Evolutionary conservation across 1,140 invertebrate genomes (phyloP).

Genomic region (Homarus americanus): DNA sequence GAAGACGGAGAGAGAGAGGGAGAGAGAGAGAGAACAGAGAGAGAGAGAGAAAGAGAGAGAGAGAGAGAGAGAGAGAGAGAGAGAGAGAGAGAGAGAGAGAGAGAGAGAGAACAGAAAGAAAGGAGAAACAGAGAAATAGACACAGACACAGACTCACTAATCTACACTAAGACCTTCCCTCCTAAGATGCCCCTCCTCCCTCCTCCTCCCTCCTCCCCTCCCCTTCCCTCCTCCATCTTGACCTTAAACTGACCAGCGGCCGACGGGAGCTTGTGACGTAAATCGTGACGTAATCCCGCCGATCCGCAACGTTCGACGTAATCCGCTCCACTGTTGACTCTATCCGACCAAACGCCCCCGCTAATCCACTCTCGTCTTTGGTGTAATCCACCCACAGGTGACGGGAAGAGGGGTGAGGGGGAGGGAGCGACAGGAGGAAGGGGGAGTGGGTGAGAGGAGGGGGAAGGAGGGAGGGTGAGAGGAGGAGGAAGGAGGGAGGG

Average conservation of each 20-base stretch:
- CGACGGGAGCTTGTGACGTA: conserved; percentile 19
- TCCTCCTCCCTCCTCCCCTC: not conserved
- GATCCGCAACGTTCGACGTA: conserved; percentile 14
- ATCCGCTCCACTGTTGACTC: conserved; percentile 23
- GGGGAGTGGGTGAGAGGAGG: not conserved
- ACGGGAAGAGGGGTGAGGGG: not conserved
- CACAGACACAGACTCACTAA: not conserved
- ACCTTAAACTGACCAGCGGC: conserved; percentile 8
- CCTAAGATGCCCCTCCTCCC: too few relatives aligned
- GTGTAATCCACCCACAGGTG: conserved; percentile 13
- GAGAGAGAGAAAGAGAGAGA: too few relatives aligned
- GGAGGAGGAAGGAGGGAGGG: not conserved
- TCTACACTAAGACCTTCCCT: not conserved
- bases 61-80: too few relatives aligned
- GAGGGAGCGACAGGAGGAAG: not conserved
- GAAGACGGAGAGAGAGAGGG: too few relatives aligned
- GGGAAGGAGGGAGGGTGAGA: too few relatives aligned
- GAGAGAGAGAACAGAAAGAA: too few relatives aligned
- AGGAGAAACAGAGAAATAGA: too few relatives aligned
- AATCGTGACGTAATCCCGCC: conserved; percentile 29
- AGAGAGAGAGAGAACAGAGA: too few relatives aligned
- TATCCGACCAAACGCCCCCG: not conserved
- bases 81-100: too few relatives aligned
- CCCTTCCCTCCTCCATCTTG: conserved; percentile 7
- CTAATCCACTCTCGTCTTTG: conserved; percentile 4